Base-by-base conservation (phyloP, 1,140 invertebrate genomes). In the Drosophila paulistorum region DNA sequence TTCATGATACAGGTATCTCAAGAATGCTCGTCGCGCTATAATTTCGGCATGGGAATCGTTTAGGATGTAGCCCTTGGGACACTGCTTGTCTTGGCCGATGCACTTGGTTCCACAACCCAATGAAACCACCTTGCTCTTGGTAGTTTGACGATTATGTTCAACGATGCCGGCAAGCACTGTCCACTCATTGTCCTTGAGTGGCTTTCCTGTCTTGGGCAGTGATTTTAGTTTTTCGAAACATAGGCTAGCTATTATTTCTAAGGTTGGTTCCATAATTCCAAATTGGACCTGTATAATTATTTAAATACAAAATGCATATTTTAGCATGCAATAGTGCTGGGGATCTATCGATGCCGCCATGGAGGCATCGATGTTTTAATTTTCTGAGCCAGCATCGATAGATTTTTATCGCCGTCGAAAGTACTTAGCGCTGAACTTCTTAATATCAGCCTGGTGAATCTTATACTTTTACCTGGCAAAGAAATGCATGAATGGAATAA, bases 21-120 rank as follows among this genome's bases (percentile, higher is more conserved):
- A 75, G 89, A 99, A 97, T 0, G 95, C 95, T 84, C 98, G 93
- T 78, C 97, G 93, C 7, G 97, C 95, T 23, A 99, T 92, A 37
- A 98, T 94, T 94, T 99, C 98, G 9, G 98, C 97, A 93, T 99
- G 98, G 51, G 96, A 97, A 92, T 99, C 98, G 91, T 96, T 96
- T 13, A 99, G 71, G 65, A 96, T 93, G 84, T 94, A 94, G 13
- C 97, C 97, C 54, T 91, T 91, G 14, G 93, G 74, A 67, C 94
- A 95, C 37, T 90, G 71, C 83, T 95, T 95, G 37, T 93, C 94
- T 68, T 94, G 93, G 14, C 97, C 97, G 71, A 99, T 94, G 93
- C 98, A 98, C 93, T 98, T 98, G 3, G 97, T 97, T 1, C 98
- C 98, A 11, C 97, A 98, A 10, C 96, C 97, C 65, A 98, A 92